phyloP scores from a whole-genome alignment of 2,113 vertebrate genomes.

The Odontophorus gujanensis region DNA sequence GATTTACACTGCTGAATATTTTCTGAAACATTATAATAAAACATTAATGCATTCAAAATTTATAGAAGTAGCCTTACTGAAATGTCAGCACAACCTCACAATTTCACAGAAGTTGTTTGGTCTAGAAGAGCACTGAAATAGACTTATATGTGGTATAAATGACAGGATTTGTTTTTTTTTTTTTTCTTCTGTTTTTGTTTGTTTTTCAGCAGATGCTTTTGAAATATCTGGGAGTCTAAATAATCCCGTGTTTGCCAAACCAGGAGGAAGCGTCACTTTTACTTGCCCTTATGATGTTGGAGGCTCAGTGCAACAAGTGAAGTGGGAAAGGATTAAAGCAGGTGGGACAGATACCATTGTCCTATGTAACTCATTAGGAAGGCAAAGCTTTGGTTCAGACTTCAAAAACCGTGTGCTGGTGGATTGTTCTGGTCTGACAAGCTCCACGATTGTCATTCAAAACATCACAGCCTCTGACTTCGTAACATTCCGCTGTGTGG shows the following conservation, averaged over 20 bases:
- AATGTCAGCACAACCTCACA: background rate
- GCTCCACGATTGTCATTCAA: conserved; percentile 56
- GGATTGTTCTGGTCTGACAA: conserved; percentile 62
- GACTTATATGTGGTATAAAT: background rate
- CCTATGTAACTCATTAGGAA: conserved; percentile 64
- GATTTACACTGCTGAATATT: background rate
- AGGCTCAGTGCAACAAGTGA: conserved; percentile 46
- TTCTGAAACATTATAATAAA: background rate
- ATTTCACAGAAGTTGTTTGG: background rate
- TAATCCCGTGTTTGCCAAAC: conserved; percentile 15
- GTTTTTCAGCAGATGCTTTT: conserved; percentile 67
- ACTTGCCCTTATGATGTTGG: conserved; percentile 58
- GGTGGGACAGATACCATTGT: conserved; percentile 63
- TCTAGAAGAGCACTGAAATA: background rate
- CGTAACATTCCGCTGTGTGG: conserved; percentile 73
- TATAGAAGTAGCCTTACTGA: background rate
- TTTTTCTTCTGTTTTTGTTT: background rate
- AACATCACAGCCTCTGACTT: conserved; percentile 66
- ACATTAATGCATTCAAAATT: background rate
- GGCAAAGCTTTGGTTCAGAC: conserved; percentile 59
- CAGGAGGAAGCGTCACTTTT: conserved; percentile 74
- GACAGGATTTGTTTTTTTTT: background rate
- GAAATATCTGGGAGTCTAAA: background rate
- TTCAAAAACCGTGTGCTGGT: conserved; percentile 60
- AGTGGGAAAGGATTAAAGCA: conserved; percentile 77